phyloP scores from a whole-genome alignment of 2,888 invertebrate species.

The Clunio marinus region DNA sequence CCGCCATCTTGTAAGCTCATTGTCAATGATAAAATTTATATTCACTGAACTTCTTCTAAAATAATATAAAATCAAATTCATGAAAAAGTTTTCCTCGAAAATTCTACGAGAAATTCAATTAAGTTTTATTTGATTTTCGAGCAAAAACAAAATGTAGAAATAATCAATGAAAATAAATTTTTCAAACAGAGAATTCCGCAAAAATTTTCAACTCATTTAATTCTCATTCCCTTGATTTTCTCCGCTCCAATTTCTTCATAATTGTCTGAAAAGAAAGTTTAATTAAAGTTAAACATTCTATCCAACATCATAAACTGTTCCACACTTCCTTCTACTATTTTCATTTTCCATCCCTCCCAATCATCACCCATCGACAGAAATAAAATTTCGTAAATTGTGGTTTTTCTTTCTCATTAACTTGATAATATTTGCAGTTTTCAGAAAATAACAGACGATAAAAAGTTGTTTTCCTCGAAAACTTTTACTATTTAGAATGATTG shows the following conservation, averaged over 20 bases:
- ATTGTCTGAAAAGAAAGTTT: constrained; percentile 16
- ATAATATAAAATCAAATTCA: not conserved
- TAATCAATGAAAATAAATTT: constrained; percentile 4
- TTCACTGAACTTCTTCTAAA: not conserved
- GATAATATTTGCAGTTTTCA: constrained; percentile 23
- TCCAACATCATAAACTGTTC: not conserved
- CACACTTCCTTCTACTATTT: no score
- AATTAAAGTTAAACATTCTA: constrained; percentile 17
- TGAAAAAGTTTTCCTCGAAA: not conserved
- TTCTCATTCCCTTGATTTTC: not conserved
- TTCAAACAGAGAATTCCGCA: not conserved
- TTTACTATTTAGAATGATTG: not conserved
- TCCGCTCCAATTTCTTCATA: not conserved
- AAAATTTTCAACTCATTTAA: constrained; percentile 2
- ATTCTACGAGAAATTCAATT: not conserved
- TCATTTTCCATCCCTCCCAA: no score
- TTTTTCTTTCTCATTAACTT: not conserved
- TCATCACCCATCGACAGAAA: not conserved
- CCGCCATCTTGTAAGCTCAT: constrained; percentile 6
- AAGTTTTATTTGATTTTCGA: not conserved
- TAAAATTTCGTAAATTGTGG: not conserved
- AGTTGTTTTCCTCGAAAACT: not conserved
- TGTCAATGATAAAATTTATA: not conserved
- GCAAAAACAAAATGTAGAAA: constrained; percentile 4
- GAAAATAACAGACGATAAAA: not conserved